Evolutionary conservation across 1,140 invertebrate species (phyloP).

Genomic region (Euglossa dilemma): DNA sequence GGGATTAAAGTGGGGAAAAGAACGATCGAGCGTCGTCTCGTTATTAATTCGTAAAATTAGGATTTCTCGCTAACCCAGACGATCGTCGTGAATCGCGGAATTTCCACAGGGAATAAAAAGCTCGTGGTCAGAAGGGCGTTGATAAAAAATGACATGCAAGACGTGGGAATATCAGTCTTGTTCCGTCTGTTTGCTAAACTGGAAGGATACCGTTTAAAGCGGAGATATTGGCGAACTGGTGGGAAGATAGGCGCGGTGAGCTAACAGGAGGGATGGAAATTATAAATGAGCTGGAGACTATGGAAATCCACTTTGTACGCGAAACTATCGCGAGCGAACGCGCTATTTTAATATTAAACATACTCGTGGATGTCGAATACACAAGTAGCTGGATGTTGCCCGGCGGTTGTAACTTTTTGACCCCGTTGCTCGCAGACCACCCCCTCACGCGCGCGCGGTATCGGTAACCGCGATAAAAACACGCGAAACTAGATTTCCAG

Average conservation of each 20-base stretch:
- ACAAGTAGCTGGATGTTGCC: conserved; percentile 3
- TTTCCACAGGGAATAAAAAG: not conserved
- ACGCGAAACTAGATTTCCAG: conserved; percentile 1
- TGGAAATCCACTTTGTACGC: not conserved
- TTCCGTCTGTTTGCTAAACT: not conserved
- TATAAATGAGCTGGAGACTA: conserved; percentile 6
- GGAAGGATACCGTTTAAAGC: too few species aligned
- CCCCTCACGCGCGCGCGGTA: not conserved
- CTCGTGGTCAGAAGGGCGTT: not conserved
- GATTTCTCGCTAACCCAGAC: not conserved
- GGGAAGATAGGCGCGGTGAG: too few species aligned
- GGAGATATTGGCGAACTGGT: not conserved
- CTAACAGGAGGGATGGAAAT: not conserved
- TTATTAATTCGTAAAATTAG: not conserved
- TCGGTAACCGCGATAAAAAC: not conserved
- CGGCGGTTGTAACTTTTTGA: not conserved
- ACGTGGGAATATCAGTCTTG: not conserved
- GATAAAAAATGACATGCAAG: not conserved
- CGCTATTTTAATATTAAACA: conserved; percentile 6
- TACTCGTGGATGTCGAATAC: conserved; percentile 19
- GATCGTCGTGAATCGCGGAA: not conserved
- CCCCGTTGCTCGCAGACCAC: not conserved
- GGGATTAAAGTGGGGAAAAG: not conserved
- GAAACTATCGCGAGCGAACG: conserved; percentile 1
- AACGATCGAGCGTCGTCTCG: too few species aligned